Base-by-base conservation (phyloP, 2,113 vertebrate genomes). In the Sisor rabdophorus region DNA sequence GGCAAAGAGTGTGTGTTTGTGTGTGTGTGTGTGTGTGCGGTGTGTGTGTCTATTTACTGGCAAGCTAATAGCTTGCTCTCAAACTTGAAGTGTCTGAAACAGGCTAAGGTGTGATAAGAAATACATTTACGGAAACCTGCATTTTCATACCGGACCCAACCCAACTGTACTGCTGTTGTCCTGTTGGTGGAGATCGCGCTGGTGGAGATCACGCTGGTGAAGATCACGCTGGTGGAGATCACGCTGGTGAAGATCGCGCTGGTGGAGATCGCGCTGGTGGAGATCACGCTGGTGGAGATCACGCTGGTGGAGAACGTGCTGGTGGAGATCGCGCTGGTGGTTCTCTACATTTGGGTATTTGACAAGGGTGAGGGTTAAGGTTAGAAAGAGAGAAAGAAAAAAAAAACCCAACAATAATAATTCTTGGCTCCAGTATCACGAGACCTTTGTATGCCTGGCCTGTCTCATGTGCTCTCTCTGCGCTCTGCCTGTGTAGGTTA, bases 1-100 rank as follows among this genome's bases (percentile, higher is more conserved):
- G 69, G 75, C 63, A 55, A 53, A 24, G 56, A 47, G 80, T 32
- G 75, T 48, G n/a, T 56, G 60, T 73, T 64, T 68, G 61, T 71
- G 76, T 53, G 84, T 71, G 78, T 79, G 72, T 73, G 32, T 71
- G 71, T 44, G 58, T 60, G 68, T 63, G 64, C 55, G 75, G 77
- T 78, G 70, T 26, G 71, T 65, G 72, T 53, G 65, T 67, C 20
- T 50, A 32, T 69, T 76, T 63, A 67, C 80, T 65, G 36, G 56
- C 80, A 82, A 79, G 61, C 80, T 79, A 76, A 82, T 71, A 79
- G 76, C 53, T 72, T 75, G 28, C 80, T 79, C 73, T 82, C 73
- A 76, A 79, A 76, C 67, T 47, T 58, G 54, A 75, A 60, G 30
- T 74, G 65, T 75, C 76, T 75, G 65, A 70, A 78, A 78, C 72